Base-by-base conservation (phyloP, 1,140 invertebrate genomes). In the Artemia franciscana region DNA sequence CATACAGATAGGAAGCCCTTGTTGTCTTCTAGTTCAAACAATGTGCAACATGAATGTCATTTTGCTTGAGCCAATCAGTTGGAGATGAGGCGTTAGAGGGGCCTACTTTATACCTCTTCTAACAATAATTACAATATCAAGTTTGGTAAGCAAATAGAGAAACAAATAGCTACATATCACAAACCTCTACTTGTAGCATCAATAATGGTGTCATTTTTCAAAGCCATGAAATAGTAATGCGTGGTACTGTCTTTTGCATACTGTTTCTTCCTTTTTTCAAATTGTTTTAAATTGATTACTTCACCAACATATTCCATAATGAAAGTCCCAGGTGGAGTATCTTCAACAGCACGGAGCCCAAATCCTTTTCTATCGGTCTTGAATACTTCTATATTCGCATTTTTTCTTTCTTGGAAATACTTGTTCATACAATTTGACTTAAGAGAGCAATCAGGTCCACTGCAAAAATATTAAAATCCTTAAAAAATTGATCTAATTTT, bases 261-360 rank as follows among this genome's bases (percentile, higher is more conserved):
- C 60, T 87, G 81, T 70, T 88, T 86, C 0, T 88, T 88, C 24
- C 94, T 78, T 60, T 82, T 79, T 69, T 85, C 84, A 73, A 98
- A 98, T 72, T 92, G 86, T 66, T 85, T 82, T 59, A 84, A 83
- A 72, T 91, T 85, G 2, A 98, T 75, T 0, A 98, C 91, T 78
- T 98, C 95, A 0, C 95, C 95, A 7, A 98, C 87, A 75, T 98
- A 98, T 74, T 98, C 94, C 82, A 97, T 88, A 24, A 98, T 83
- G 76, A 98, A 98, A 68, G 86, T 83, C 18, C 91, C 91, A 80
- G 78, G 72, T 60, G 80, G 71, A 25, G 95, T 79, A 71, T 86
- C 80, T 65, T 80, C 75, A 23, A 78, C 75, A 4, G 91, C 84
- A 66, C 85, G 79, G n/a, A 97, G 78, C 27, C 94, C 93, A 73